Percentiles rank a stretch among this genome's conserved stretches.
Evolutionary conservation across 2,113 vertebrate genomes (phyloP).

Genomic region (Lagopus leucura): DNA sequence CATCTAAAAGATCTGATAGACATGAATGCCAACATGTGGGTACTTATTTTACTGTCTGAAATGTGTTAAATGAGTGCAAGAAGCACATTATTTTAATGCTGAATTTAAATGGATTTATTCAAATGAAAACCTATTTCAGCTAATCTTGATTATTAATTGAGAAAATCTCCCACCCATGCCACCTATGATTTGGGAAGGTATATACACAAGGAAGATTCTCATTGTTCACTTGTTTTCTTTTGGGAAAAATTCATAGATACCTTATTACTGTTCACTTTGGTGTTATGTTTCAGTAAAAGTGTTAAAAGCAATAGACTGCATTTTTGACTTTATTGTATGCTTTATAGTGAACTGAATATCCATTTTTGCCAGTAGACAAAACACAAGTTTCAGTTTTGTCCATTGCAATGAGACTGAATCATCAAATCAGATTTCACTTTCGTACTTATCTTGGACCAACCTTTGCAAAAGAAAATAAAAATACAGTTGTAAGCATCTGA

Average conservation of each 20-base stretch:
- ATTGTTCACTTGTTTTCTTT: conserved; percentile 71
- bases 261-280: conserved; percentile 79
- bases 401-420: conserved; percentile 32
- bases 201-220: conserved; percentile 63
- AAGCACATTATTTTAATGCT: conserved; percentile 72
- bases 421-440: conserved; percentile 63
- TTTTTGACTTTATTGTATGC: conserved; percentile 86
- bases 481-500: conserved; percentile 58
- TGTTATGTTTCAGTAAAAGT: conserved; percentile 82
- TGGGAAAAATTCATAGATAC: conserved; percentile 63
- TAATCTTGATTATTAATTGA: conserved; percentile 72
- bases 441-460: conserved; percentile 28
- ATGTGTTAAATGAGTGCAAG: conserved; percentile 69
- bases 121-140: conserved; percentile 67
- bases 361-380: conserved; percentile 72
- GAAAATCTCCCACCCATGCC: conserved; percentile 18
- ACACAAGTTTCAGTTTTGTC: conserved; percentile 53
- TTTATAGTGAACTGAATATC: conserved; percentile 73
- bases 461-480: background rate
- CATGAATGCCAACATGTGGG: conserved; percentile 77
- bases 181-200: conserved; percentile 71
- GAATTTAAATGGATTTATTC: conserved; percentile 67
- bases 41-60: conserved; percentile 78
- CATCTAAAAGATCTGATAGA: conserved; percentile 74
- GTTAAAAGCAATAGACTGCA: conserved; percentile 81